These are phyloP conservation scores for Oxycera nigricornis DNA, from an alignment of 2,888 invertebrate species.

Conservation along the genomic window DNA sequence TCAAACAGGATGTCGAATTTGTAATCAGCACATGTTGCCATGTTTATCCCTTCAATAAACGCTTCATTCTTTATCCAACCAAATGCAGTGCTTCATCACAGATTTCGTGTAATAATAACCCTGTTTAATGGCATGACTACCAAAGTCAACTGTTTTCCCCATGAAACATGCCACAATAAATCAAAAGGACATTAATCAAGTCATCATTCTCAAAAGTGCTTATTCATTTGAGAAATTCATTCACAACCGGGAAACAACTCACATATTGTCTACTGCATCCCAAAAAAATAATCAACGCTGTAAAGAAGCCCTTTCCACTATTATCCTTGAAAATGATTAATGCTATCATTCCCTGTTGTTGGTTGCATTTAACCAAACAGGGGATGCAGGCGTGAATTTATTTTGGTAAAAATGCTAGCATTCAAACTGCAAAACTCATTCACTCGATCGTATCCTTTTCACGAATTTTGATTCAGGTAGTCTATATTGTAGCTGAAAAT, in stretches of 20 bases:
- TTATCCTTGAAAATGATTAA: conserved; percentile 25
- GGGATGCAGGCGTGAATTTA: conserved; percentile 33
- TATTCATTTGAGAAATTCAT: conserved; percentile 14
- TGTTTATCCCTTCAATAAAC: too few species aligned
- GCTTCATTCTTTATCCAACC: too few species aligned
- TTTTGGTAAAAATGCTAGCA: not conserved
- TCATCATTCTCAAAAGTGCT: not conserved
- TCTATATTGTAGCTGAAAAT: not conserved
- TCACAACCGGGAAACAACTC: not conserved
- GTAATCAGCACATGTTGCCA: too few species aligned
- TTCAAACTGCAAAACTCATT: not conserved
- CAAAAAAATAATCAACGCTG: not conserved
- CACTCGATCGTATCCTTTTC: not conserved
- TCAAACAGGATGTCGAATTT: too few species aligned
- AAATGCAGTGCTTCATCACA: too few species aligned
- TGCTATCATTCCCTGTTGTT: conserved; percentile 8
- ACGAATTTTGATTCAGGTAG: not conserved
- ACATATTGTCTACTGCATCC: not conserved
- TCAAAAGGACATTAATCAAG: conserved; percentile 36
- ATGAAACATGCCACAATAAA: conserved; percentile 35
- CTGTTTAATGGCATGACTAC: not conserved
- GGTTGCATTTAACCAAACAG: conserved; percentile 25
- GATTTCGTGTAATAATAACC: not conserved
- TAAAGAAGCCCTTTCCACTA: not conserved
- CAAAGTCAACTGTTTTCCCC: not conserved